Percentiles rank a stretch among this genome's conserved stretches.
Conservation (phyloP, 1,140 invertebrate species). For the Asobara japonica region DNA sequence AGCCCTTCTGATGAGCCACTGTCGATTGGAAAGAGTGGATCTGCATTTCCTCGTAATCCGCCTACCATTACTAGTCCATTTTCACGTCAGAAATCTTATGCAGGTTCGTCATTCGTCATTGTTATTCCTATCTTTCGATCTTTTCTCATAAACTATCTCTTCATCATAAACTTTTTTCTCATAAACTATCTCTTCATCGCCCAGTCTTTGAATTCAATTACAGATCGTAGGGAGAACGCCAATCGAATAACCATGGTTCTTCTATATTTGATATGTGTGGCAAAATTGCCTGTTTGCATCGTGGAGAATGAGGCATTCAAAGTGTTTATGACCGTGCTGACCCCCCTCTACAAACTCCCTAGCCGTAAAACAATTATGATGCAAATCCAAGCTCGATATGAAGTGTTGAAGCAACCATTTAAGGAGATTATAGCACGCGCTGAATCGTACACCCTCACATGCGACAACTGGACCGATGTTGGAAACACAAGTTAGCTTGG, state of each 20-base stretch:
- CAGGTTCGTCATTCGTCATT: too few relatives aligned
- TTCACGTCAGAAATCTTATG: too few relatives aligned
- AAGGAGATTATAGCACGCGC: neutral
- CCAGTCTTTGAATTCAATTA: too few relatives aligned
- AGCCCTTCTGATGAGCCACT: too few relatives aligned
- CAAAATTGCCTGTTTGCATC: neutral
- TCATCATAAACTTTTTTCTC: too few relatives aligned
- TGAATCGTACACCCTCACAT: conserved; percentile 30
- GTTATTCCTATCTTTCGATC: too few relatives aligned
- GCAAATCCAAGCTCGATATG: conserved; percentile 2
- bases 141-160: too few relatives aligned
- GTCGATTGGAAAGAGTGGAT: too few relatives aligned
- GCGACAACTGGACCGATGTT: conserved; percentile 39
- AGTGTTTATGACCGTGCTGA: neutral
- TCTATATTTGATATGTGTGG: neutral
- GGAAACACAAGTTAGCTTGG: conserved; percentile 37
- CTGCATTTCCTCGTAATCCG: too few relatives aligned
- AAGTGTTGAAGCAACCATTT: neutral
- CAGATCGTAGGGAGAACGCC: neutral
- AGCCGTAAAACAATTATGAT: conserved; percentile 9
- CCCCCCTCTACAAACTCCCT: neutral
- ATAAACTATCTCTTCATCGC: too few relatives aligned
- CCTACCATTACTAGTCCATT: too few relatives aligned
- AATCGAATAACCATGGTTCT: neutral
- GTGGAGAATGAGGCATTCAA: neutral